Evolutionary conservation across 53 echinoderm and acorn worm genomes (phyloP), one percentile per base, ranked within the genome.

Genomic region (Luidia sarsii): DNA sequence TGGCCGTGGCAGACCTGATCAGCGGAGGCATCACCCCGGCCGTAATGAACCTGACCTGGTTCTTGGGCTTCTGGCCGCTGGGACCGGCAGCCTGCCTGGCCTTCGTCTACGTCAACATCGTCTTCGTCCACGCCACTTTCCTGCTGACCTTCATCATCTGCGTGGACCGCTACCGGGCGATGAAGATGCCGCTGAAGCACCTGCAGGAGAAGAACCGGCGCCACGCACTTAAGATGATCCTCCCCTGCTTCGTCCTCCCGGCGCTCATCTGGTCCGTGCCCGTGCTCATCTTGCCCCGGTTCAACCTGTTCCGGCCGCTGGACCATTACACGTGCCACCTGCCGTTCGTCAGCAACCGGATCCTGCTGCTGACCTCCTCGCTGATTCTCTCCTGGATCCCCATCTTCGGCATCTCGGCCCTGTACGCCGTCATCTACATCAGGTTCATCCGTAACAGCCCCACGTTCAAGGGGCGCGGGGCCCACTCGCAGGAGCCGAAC

Each of bases 21-120:
- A 81, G 79, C 4, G 88, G 83, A 36, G 56, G 61, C 29, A 32
- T 90, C 61, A 82, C 72, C 49, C 82, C 86, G 54, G 48, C 67
- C 9, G 16, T 90, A 11, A 66, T 81, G 18, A 86, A 86, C 56
- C 56, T 82, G 8, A 10, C 86, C 48, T 90, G 81, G 72, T 33
- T 90, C 50, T 48, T 81, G 29, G 90, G 90, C 18, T 72, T 81
- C 22, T 90, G 90, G 90, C 90, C 90, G 19, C 86, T 81, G 61
- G 82, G 90, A 31, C 21, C 60, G 9, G 32, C 20, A 21, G 64
- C 81, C 18, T 90, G 90, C 57, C 73, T 65, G 0, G 63, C 36
- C 29, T 75, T 86, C 57, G 53, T 86, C 75, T 86, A 66, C 60
- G 38, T 86, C 86, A 86, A 90, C 43, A 63, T 65, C 31, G 69